A percentile compares a stretch with the other conserved stretches of the same genome.
phyloP scores from a whole-genome alignment of 1,140 invertebrate species.

The Drosophila subobscura region DNA sequence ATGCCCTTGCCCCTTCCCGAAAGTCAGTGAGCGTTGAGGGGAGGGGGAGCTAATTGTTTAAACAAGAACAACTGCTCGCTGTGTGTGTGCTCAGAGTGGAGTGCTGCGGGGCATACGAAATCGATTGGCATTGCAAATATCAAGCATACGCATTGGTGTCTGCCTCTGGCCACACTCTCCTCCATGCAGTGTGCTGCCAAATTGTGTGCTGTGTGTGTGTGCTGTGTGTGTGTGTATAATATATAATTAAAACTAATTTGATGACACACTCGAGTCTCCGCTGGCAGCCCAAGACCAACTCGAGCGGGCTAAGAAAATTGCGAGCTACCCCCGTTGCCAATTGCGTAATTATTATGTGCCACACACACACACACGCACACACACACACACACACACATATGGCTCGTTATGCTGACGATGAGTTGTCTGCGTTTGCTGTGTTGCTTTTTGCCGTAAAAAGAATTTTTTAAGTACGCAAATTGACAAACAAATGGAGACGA shows the following conservation, averaged over 20 bases:
- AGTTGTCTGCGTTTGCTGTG: constrained; percentile 24
- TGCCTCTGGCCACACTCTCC: not conserved
- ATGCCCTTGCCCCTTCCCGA: constrained; percentile 11
- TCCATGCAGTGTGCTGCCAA: constrained; percentile 13
- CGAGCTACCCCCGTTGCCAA: constrained; percentile 21
- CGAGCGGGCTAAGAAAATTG: not conserved
- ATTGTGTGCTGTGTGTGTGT: constrained; percentile 12
- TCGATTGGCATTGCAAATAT: constrained; percentile 54
- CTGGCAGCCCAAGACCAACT: constrained; percentile 24
- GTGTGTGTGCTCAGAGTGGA: not conserved
- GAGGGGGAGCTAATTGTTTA: constrained; percentile 42
- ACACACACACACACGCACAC: constrained; percentile 2
- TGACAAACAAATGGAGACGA: constrained; percentile 62
- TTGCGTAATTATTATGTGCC: constrained; percentile 74
- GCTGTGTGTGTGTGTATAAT: constrained; percentile 36
- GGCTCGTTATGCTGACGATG: constrained; percentile 35
- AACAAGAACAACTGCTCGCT: constrained; percentile 48
- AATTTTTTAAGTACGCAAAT: constrained; percentile 76
- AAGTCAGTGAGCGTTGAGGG: constrained; percentile 34
- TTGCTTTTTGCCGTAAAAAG: constrained; percentile 61
- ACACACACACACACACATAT: constrained; percentile 33
- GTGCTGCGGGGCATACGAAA: constrained; percentile 43
- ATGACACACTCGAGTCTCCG: constrained; percentile 42
- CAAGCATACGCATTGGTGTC: constrained; percentile 37
- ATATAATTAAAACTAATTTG: constrained; percentile 62